Evolutionary conservation across 2,113 vertebrate genomes (phyloP).

Genomic region (Gnathonemus longibarbis): DNA sequence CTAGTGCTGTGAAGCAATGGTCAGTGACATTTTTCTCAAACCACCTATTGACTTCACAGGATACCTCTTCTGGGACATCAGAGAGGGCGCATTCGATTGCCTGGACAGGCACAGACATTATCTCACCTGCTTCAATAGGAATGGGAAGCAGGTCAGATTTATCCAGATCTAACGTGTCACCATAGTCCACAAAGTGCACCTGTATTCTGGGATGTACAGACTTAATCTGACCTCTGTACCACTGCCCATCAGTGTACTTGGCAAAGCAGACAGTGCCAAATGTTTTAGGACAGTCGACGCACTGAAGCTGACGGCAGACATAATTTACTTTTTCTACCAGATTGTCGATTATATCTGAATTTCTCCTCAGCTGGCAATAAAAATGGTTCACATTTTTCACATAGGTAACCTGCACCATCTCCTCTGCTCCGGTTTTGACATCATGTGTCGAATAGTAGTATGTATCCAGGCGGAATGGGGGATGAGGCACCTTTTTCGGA

Average conservation of each 20-base stretch:
- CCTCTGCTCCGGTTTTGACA: slow-evolving; percentile 80
- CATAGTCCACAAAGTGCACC: slow-evolving; percentile 91
- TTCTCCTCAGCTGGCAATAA: slow-evolving; percentile 80
- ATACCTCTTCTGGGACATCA: slow-evolving; percentile 58
- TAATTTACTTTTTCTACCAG: slow-evolving; percentile 54
- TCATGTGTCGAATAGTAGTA: slow-evolving; percentile 79
- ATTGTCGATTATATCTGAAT: slow-evolving; percentile 55
- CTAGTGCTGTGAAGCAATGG: slow-evolving; percentile 60
- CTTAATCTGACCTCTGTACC: slow-evolving; percentile 77
- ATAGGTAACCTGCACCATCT: slow-evolving; percentile 66
- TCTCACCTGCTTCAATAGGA: slow-evolving; percentile 67
- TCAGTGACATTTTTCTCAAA: slow-evolving; percentile 67
- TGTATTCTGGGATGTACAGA: slow-evolving; percentile 50
- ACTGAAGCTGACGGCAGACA: slow-evolving; percentile 52
- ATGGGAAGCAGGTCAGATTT: slow-evolving; percentile 67
- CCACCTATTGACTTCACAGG: slow-evolving; percentile 63
- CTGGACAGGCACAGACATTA: slow-evolving; percentile 80
- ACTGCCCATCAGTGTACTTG: slow-evolving; percentile 73
- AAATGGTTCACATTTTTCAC: slow-evolving; percentile 68
- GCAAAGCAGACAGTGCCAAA: slow-evolving; percentile 76
- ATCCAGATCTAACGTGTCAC: slow-evolving; percentile 65
- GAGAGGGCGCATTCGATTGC: slow-evolving; percentile 76
- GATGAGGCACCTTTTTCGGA: slow-evolving; percentile 45
- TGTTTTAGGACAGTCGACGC: slow-evolving; percentile 36
- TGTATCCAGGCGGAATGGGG: slow-evolving; percentile 66